phyloP scores from a whole-genome alignment of 2,797 vertebrate genomes.

The Sebastes minor region DNA sequence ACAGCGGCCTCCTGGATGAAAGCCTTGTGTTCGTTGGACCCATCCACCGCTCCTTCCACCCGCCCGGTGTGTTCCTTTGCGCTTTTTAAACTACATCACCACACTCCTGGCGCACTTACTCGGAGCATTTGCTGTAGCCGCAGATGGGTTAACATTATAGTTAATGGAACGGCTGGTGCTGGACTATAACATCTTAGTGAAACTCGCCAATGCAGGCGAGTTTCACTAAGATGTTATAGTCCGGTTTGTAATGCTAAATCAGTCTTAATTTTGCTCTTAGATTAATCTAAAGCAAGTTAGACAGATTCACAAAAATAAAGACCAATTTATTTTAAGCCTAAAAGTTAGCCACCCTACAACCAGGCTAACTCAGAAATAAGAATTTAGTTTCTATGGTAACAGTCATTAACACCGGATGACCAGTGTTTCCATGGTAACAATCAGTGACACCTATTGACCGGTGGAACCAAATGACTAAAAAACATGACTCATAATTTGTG shows the following conservation, averaged over 20 bases:
- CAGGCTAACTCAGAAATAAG: background rate
- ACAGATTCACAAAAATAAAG: no score
- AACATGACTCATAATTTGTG: background rate
- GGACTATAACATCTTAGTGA: no score
- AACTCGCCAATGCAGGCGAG: no score
- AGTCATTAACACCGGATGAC: background rate
- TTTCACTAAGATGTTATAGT: background rate
- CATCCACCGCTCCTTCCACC: fast-evolving
- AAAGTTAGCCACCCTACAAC: background rate
- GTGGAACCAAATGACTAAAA: background rate
- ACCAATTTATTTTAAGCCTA: background rate
- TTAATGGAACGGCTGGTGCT: no score
- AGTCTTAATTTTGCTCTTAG: background rate
- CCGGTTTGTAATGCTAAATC: background rate
- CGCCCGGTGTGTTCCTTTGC: no score
- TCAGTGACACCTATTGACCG: background rate
- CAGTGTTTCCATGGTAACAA: background rate
- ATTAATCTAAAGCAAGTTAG: no score
- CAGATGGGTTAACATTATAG: no score
- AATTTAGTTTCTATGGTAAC: background rate
- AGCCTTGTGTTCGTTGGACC: no score
- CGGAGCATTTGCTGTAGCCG: no score
- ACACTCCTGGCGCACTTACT: no score
- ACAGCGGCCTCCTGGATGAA: no score
- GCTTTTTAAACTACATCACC: no score